Percentiles rank a stretch among this genome's conserved stretches.
Evolutionary conservation across 1,140 invertebrate genomes (phyloP).

Genomic region (Formica exsecta): DNA sequence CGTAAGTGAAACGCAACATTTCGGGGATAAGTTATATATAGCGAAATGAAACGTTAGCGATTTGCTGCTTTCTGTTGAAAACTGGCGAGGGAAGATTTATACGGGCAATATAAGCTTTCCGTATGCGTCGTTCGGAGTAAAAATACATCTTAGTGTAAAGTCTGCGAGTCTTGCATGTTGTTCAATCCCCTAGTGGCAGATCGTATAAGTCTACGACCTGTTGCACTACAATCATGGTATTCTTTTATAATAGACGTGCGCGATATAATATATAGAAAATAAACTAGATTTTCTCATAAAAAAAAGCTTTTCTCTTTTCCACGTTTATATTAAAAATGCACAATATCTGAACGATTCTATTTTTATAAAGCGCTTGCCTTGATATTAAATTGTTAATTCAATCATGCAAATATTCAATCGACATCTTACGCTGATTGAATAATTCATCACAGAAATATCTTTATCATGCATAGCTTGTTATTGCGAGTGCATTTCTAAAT

Average conservation of each 20-base stretch:
- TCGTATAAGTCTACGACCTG: slow-evolving; percentile 52
- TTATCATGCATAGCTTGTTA: slow-evolving; percentile 13
- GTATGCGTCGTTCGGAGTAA: not conserved
- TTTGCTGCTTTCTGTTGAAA: not conserved
- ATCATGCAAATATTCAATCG: slow-evolving; percentile 1
- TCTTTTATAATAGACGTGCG: slow-evolving; percentile 32
- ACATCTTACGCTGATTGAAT: not conserved
- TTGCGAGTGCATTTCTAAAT: slow-evolving; percentile 20
- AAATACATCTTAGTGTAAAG: slow-evolving; percentile 43
- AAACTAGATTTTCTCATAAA: not conserved
- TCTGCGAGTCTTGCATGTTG: slow-evolving; percentile 16
- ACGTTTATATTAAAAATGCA: not conserved
- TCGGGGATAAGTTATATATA: not conserved
- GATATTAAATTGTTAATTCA: slow-evolving; percentile 2
- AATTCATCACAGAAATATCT: slow-evolving; percentile 20
- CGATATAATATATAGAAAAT: not conserved
- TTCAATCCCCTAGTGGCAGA: slow-evolving; percentile 36
- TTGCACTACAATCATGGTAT: slow-evolving; percentile 42
- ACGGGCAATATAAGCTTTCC: not conserved
- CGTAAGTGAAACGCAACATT: not conserved
- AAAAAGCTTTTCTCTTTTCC: not conserved
- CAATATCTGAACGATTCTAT: not conserved
- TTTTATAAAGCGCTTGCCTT: too few species aligned
- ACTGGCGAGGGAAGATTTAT: not conserved
- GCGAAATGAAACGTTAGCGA: not conserved